Evolutionary conservation across 2,113 vertebrate species (phyloP).

Genomic region (Bungarus multicinctus): DNA sequence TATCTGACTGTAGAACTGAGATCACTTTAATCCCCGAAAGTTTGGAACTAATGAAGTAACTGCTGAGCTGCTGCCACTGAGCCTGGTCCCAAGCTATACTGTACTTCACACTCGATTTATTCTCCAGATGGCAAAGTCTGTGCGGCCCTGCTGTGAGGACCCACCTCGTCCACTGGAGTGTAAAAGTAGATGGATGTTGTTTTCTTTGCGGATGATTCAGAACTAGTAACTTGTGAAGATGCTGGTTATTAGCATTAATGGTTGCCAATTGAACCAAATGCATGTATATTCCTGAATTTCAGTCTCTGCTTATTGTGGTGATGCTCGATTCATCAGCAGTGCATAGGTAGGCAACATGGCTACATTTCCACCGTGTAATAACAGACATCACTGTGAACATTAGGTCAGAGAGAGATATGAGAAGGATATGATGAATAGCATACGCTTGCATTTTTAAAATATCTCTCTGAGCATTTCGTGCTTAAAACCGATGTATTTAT

Average conservation of each 20-base stretch:
- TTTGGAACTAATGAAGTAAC: conserved; percentile 99
- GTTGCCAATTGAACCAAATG: conserved; percentile 63
- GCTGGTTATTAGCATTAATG: conserved; percentile 76
- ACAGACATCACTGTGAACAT: conserved; percentile 58
- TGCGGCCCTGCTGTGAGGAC: conserved; percentile 84
- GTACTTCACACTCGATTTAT: conserved; percentile 99
- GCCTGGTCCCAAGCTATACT: conserved; percentile 99
- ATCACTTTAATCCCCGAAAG: conserved; percentile 92
- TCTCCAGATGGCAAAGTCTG: conserved; percentile 98
- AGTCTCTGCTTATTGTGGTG: conserved; percentile 42
- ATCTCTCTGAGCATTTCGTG: not conserved
- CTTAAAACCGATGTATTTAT: conserved; percentile 7
- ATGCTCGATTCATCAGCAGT: conserved; percentile 48
- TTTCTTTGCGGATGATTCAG: conserved; percentile 82
- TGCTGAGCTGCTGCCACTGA: conserved; percentile 95
- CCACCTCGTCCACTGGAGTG: conserved; percentile 90
- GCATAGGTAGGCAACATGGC: conserved; percentile 51
- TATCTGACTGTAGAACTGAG: conserved; percentile 81
- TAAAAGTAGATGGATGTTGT: conserved; percentile 90
- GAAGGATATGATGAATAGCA: conserved; percentile 55
- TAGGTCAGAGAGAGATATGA: conserved; percentile 56
- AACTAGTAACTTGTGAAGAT: conserved; percentile 70
- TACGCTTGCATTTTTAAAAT: conserved; percentile 48
- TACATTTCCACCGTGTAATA: conserved; percentile 62
- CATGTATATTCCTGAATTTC: conserved; percentile 66